Base-by-base conservation (phyloP, 2,113 vertebrate genomes). In the Cyanoliseus patagonus region DNA sequence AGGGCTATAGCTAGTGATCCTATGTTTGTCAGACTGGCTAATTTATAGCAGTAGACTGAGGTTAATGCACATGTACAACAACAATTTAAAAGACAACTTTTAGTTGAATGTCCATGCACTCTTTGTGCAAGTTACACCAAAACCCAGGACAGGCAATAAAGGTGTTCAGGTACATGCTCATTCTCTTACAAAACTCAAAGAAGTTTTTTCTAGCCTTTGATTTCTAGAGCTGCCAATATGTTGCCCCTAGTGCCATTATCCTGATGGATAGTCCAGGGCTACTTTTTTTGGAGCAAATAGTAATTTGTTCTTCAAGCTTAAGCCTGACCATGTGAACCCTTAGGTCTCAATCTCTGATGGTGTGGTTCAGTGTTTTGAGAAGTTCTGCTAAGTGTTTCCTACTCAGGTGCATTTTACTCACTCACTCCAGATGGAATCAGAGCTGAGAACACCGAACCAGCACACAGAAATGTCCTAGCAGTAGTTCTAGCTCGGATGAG, bases 351-450 rank as follows among this genome's bases (percentile, higher is more conserved):
- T n/a, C 44, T 64, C 52, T 37, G 39, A 17, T 49, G 20, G 4
- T 42, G 52, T 46, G 42, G n/a, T 57, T 91, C 25, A 33, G 18
- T 39, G 23, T 81, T 64, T 46, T 81, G 68, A 86, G 83, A 96
- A 68, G 27, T 31, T 90, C 47, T 24, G 9, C 66, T 33, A 61
- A 55, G 16, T 51, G 33, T 92, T 96, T 93, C 69, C 70, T 25
- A 35, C 74, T 93, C 94, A 91, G 83, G 77, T 92, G 62, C 23
- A 41, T 73, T 94, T 94, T 81, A 55, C 39, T 83, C 75, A 61
- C 37, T 88, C 4, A 0, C 41, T 77, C 35, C 83, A 93, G 76
- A 72, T 78, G 68, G 57, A 70, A 92, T 68, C 66, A 76, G 66
- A 62, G 62, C 39, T 86, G 66, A 64, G 42, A 84, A 22, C 2